Percentiles rank a stretch among this genome's conserved stretches.
phyloP scores from a whole-genome alignment of 1,140 invertebrate species.

The Trypoxylus dichotomus region DNA sequence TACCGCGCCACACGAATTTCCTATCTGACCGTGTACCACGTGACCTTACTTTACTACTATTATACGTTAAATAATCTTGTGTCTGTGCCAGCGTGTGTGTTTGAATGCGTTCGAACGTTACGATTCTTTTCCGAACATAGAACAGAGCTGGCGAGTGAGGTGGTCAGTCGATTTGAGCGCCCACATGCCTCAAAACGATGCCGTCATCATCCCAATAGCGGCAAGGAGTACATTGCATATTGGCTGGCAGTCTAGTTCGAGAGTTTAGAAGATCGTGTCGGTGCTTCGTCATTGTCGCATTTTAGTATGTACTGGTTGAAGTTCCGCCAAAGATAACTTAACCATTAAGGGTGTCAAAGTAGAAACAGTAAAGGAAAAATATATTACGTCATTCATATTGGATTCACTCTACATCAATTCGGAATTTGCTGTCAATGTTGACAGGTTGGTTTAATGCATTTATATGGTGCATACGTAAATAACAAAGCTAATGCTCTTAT shows the following conservation, averaged over 20 bases:
- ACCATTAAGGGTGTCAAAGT: neutral
- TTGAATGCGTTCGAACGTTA: neutral
- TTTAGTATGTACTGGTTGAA: neutral
- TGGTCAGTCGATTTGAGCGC: conserved; percentile 17
- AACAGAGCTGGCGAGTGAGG: neutral
- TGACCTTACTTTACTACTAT: conserved; percentile 12
- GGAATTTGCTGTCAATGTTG: conserved; percentile 15
- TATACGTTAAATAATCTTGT: neutral
- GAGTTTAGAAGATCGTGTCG: neutral
- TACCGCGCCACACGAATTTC: neutral
- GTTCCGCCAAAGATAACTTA: neutral
- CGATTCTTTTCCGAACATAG: neutral
- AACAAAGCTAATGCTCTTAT: too few relatives aligned
- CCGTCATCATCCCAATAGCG: conserved; percentile 9
- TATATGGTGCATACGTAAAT: neutral
- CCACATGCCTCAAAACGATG: neutral
- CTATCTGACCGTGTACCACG: neutral
- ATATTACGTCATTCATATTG: neutral
- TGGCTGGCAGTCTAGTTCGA: neutral
- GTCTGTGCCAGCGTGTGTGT: neutral
- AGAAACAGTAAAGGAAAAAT: neutral
- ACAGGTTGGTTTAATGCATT: neutral
- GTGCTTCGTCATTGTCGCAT: neutral
- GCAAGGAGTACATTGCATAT: neutral
- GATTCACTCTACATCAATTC: neutral